Evolutionary conservation across 1,140 invertebrate species (phyloP).

Genomic region (Drosophila ogumai): DNA sequence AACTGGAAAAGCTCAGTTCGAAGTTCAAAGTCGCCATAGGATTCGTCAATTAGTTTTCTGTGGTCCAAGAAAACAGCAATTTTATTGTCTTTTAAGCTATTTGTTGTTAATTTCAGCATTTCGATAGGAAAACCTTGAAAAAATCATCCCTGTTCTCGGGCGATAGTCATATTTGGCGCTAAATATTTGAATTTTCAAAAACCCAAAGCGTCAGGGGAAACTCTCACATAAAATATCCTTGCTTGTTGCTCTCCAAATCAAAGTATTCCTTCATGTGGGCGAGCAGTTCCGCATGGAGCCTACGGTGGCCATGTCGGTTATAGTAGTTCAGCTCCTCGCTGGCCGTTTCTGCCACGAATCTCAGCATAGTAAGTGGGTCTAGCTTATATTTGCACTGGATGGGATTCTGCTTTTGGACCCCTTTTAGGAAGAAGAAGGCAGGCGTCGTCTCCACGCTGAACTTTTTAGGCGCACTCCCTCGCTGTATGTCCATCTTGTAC

Average conservation of each 20-base stretch:
- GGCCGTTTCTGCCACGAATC: constrained; percentile 22
- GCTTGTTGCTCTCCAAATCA: neutral
- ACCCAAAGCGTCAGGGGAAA: too few relatives aligned
- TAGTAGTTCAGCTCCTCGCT: constrained; percentile 34
- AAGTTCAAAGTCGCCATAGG: constrained; percentile 45
- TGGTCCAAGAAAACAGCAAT: constrained; percentile 63
- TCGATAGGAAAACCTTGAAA: neutral
- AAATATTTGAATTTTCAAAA: neutral
- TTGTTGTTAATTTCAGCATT: constrained; percentile 56
- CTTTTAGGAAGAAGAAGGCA: constrained; percentile 20
- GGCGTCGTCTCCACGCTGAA: constrained; percentile 23
- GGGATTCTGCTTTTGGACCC: constrained; percentile 17
- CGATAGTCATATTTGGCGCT: neutral
- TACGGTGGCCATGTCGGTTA: neutral
- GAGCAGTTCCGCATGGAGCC: constrained; percentile 30
- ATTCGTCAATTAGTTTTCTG: constrained; percentile 60
- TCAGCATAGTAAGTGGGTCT: neutral
- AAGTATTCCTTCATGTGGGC: constrained; percentile 22
- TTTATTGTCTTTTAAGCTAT: constrained; percentile 3
- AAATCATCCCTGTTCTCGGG: constrained; percentile 19
- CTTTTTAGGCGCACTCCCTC: constrained; percentile 28
- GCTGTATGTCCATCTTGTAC: constrained; percentile 36
- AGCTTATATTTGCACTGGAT: constrained; percentile 4
- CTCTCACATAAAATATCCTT: neutral
- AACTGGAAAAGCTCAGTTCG: constrained; percentile 61